phyloP scores from a whole-genome alignment of 2,113 vertebrate genomes.

The Odontesthes bonariensis region DNA sequence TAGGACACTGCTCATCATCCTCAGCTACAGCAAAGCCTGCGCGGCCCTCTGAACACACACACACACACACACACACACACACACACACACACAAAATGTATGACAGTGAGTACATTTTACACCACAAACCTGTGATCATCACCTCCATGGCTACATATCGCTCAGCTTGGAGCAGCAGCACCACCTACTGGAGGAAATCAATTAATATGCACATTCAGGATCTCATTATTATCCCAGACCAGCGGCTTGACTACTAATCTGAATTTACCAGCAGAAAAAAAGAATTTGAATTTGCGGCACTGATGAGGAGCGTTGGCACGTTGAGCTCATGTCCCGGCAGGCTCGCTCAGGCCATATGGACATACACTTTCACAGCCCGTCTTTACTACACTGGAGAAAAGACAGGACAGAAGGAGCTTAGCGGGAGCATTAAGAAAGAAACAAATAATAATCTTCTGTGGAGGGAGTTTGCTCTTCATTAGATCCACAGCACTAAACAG shows the following conservation, averaged over 20 bases:
- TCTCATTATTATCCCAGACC: not conserved
- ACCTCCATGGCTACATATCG: not conserved
- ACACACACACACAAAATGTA: not conserved
- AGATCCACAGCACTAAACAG: conserved; percentile 42
- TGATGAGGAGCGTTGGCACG: not conserved
- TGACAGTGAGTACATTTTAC: not conserved
- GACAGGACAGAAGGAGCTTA: conserved; percentile 66
- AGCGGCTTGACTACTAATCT: not conserved
- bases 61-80: not conserved
- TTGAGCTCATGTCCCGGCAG: not conserved
- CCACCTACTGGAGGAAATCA: conserved; percentile 36
- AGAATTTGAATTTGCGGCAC: conserved; percentile 12
- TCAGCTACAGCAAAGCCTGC: conserved; percentile 80
- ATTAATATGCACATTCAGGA: not conserved
- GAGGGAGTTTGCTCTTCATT: conserved; percentile 40
- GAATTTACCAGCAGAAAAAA: not conserved
- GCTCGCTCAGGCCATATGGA: conserved; percentile 20
- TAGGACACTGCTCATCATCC: conserved; percentile 84
- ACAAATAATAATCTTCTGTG: conserved; percentile 31
- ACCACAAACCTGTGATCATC: not conserved
- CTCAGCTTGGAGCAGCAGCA: conserved; percentile 20
- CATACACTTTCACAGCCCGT: conserved; percentile 21
- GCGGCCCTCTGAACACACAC: conserved; percentile 73
- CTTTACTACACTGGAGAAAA: conserved; percentile 5
- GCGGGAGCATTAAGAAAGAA: conserved; percentile 47